Evolutionary conservation across 2,113 vertebrate genomes (phyloP), one percentile per base, ranked within the genome.

Genomic region (Scophthalmus maximus): DNA sequence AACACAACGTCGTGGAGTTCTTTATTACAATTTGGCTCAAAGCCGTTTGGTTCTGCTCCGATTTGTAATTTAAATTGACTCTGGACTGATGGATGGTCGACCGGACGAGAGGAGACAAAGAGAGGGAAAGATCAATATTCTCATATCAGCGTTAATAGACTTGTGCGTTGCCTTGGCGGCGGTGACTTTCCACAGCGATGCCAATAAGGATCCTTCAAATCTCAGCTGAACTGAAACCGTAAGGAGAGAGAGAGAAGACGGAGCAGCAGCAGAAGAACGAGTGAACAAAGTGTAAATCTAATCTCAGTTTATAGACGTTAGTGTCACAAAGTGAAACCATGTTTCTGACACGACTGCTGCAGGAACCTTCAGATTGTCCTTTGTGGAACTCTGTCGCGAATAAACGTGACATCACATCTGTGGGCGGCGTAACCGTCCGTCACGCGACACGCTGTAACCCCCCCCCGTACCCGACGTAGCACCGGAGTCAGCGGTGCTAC

Each of bases 141-240:
- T 69, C 22, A 1, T 49, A 50, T 70, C 42, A 60, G 18, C 11
- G 34, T 50, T 38, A 44, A 38, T 17, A 50, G 67, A 69, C 44
- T 38, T 2, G 26, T 7, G 10, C 29, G 1, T 3, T 38, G 36
- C 36, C 14, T 38, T 38, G 56, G 46, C 56, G 18, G 25, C 32
- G 6, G 18, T 5, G 23, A 60, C 67, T 59, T 27, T 3, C 20
- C 56, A 70, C 46, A 52, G 29, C 12, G 10, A 8, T 22, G 68
- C 32, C 68, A 23, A 51, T 70, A 60, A 38, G 58, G 53, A 25
- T 58, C 47, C 20, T 46, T 57, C 22, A 38, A 38, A 14, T 38
- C 36, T 38, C 34, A 20, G 15, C 30, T 38, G 4, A 38, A 8
- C 53, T 38, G 30, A 38, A 14, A 20, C 25, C 18, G 27, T 23